These are phyloP conservation scores for Chaetophractus vellerosus DNA, from an alignment of 2,797 vertebrate species.

Conservation along the genomic window DNA sequence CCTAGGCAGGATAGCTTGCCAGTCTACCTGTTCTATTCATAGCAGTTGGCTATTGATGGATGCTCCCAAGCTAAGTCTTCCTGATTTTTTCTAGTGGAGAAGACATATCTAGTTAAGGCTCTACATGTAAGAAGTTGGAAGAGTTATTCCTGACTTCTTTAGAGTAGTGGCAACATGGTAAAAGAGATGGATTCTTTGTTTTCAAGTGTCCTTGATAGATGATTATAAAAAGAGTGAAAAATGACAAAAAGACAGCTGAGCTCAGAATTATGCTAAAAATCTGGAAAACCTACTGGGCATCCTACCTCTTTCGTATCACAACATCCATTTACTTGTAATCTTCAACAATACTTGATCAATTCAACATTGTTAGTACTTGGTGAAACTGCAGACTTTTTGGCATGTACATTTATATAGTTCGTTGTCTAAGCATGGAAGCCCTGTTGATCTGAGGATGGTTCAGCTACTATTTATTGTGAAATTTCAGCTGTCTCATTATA, in stretches of 20 bases:
- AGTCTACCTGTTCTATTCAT: not conserved
- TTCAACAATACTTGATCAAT: conserved; percentile 61
- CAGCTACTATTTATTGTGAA: conserved; percentile 78
- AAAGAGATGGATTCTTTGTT: conserved; percentile 30
- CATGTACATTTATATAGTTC: conserved; percentile 80
- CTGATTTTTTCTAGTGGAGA: not conserved
- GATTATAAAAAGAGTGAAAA: not conserved
- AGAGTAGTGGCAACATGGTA: not conserved
- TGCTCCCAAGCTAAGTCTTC: not conserved
- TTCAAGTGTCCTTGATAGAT: conserved; percentile 32
- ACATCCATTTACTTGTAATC: conserved; percentile 5
- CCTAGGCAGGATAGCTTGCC: not conserved
- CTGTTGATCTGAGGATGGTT: conserved; percentile 72
- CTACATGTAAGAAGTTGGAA: not conserved
- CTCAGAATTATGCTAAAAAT: not conserved
- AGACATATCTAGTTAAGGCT: not conserved
- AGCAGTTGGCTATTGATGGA: not conserved
- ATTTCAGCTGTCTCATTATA: conserved; percentile 75
- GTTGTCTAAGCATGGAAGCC: conserved; percentile 73
- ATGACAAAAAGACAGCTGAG: not conserved
- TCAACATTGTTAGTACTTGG: conserved; percentile 59
- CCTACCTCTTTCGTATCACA: not conserved
- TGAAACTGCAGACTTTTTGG: conserved; percentile 78
- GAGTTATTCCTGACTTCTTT: not conserved
- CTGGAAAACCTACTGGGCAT: not conserved